Percentiles rank a stretch among this genome's conserved stretches.
Evolutionary conservation across 2,113 vertebrate species (phyloP).

Genomic region (Oncorhynchus nerka): DNA sequence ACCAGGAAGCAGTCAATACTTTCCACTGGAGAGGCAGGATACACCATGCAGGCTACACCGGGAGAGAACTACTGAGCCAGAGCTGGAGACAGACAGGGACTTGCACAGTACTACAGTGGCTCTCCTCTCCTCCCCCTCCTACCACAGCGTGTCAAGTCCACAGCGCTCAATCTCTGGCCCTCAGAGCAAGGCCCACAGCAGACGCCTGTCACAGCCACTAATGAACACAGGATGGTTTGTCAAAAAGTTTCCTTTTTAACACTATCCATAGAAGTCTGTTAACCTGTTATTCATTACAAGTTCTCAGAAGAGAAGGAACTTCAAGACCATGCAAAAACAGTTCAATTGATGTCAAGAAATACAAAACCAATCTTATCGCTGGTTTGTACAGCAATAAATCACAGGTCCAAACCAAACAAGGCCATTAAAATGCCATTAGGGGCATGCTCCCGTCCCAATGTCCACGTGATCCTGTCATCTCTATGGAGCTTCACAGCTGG

Average conservation of each 20-base stretch:
- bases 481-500: not conserved
- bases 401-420: constrained; percentile 43
- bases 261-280: constrained; percentile 9
- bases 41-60: constrained; percentile 2
- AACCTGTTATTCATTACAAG: constrained; percentile 17
- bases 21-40: constrained; percentile 35
- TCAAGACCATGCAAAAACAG: constrained; percentile 10
- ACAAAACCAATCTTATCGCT: too few species aligned
- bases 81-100: constrained; percentile 14
- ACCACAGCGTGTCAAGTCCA: constrained; percentile 12
- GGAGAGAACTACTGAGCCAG: constrained; percentile 19
- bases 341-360: constrained; percentile 28
- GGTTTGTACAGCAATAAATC: constrained; percentile 52
- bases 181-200: constrained; percentile 8
- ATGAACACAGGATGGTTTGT: constrained; percentile 22
- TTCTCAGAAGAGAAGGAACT: constrained; percentile 19
- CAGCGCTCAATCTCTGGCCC: not conserved
- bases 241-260: constrained; percentile 1
- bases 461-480: constrained; percentile 19
- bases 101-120: not conserved
- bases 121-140: constrained; percentile 1
- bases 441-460: constrained; percentile 40
- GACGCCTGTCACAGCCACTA: constrained; percentile 16
- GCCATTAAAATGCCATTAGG: constrained; percentile 71
- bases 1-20: constrained; percentile 57